A percentile compares a stretch with the other conserved stretches of the same genome.
These are phyloP conservation scores for Phoenicopterus ruber DNA, from an alignment of 2,113 vertebrate species.

Conservation along the genomic window DNA sequence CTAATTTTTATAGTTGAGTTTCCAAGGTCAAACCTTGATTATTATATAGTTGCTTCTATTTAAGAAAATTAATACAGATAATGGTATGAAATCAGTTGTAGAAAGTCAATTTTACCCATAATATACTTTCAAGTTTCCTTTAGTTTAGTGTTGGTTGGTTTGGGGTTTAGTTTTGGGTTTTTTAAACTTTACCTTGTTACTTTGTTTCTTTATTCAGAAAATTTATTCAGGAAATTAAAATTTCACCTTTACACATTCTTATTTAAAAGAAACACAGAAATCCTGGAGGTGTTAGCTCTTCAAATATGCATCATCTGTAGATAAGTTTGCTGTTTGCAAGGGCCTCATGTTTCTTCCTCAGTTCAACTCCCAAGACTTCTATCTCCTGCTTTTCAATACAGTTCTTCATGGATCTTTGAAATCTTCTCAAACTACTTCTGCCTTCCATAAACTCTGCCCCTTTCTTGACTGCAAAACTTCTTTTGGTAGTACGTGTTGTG, in stretches of 20 bases:
- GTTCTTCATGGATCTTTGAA: not conserved
- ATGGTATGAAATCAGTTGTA: not conserved
- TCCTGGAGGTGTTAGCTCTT: not conserved
- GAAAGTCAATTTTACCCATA: not conserved
- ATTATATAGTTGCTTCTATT: not conserved
- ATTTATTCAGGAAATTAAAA: not conserved
- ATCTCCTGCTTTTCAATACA: not conserved
- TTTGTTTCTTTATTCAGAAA: not conserved
- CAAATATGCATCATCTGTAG: not conserved
- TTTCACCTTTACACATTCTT: not conserved
- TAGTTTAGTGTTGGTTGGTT: not conserved
- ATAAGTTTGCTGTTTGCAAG: not conserved
- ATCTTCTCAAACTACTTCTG: not conserved
- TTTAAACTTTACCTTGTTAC: not conserved
- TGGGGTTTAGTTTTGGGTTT: rapidly evolving
- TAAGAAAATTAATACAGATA: not conserved
- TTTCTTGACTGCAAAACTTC: not conserved
- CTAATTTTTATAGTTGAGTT: not conserved
- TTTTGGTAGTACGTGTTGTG: rapidly evolving
- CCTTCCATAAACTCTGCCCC: not conserved
- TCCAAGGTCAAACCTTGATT: not conserved
- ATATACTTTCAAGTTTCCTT: not conserved
- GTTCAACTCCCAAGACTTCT: not conserved
- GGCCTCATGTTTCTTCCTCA: not conserved
- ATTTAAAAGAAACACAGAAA: not conserved